These are phyloP conservation scores for Bilobella aurantiaca DNA, from an alignment of 1,140 invertebrate species.

Conservation along the genomic window DNA sequence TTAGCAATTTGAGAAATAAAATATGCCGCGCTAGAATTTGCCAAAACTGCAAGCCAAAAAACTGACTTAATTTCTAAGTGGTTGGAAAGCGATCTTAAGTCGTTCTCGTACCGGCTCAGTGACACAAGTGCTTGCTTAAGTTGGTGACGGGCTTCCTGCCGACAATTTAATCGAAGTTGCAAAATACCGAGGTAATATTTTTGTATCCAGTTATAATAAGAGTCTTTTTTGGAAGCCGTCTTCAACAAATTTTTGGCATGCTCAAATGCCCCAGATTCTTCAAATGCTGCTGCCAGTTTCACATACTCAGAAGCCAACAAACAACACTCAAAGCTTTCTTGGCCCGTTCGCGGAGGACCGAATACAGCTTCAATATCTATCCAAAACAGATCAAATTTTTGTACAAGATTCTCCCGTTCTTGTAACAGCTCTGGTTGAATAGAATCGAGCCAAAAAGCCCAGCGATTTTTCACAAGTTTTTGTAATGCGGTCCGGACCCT, in stretches of 20 bases:
- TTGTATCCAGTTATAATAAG: background rate
- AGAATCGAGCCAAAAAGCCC: conserved; percentile 17
- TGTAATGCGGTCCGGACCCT: background rate
- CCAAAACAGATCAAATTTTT: background rate
- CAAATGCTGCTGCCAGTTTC: background rate
- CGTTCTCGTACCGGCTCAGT: no score
- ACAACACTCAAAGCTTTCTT: background rate
- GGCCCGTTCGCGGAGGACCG: background rate
- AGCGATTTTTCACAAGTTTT: conserved; percentile 15
- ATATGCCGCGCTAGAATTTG: no score
- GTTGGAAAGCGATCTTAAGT: no score
- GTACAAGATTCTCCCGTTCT: background rate
- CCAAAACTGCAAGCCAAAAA: no score
- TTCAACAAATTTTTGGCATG: background rate
- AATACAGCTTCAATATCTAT: background rate
- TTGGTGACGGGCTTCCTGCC: no score
- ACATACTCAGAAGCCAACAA: background rate
- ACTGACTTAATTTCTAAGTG: no score
- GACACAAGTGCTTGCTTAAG: no score
- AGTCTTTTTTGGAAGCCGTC: background rate
- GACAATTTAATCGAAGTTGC: background rate
- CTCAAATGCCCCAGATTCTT: background rate
- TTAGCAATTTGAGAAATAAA: background rate
- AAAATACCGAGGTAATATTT: background rate
- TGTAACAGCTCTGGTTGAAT: background rate